Conservation (phyloP, 2,888 invertebrate species). For the Hetaerina titia region DNA sequence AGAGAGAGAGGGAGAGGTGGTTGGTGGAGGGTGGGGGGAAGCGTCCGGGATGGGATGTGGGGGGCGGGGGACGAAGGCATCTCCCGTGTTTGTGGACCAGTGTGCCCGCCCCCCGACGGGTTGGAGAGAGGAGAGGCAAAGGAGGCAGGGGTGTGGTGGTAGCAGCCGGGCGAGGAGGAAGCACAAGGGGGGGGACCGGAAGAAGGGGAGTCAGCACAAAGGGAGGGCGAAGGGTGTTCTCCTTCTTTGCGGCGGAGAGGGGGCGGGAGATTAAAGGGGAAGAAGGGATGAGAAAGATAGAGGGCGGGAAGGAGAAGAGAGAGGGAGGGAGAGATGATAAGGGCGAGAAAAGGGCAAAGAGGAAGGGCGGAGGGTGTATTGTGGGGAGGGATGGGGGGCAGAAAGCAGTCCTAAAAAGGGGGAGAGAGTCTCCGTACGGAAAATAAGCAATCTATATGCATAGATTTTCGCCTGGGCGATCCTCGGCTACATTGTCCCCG, state of each 20-base stretch:
- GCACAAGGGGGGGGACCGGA: background rate
- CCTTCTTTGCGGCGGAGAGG: background rate
- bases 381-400: background rate
- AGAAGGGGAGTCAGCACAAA: background rate
- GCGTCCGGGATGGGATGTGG: no score
- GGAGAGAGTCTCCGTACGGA: constrained; percentile 47
- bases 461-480: constrained; percentile 67
- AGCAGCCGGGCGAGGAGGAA: background rate
- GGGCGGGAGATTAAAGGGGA: background rate
- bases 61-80: no score
- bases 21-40: no score
- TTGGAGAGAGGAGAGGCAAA: no score
- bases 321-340: background rate
- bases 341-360: background rate
- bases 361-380: background rate
- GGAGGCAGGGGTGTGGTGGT: no score
- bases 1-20: no score
- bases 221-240: background rate
- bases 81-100: no score
- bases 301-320: background rate
- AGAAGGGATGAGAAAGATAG: background rate
- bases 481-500: constrained; percentile 65
- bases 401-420: constrained; percentile 9
- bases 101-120: no score
- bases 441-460: constrained; percentile 67